Percentiles rank a stretch among this genome's conserved stretches.
phyloP scores from a whole-genome alignment of 1,140 invertebrate genomes.

The Eubasilissa regina region DNA sequence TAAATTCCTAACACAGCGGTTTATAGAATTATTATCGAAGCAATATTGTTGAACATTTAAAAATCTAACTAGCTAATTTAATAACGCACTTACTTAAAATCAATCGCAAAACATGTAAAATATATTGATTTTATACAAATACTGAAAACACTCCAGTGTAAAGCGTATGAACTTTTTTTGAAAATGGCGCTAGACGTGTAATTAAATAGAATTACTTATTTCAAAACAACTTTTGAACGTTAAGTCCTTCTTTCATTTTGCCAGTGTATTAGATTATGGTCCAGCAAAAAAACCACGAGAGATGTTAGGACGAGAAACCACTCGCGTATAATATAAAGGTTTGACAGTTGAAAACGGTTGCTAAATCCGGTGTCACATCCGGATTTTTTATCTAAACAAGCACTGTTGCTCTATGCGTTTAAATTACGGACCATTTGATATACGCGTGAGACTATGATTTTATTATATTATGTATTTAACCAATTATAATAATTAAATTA shows the following conservation, averaged over 20 bases:
- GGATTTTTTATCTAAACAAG: conserved; percentile 39
- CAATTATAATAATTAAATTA: conserved; percentile 25
- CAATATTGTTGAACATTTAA: too few relatives aligned
- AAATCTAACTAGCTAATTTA: too few relatives aligned
- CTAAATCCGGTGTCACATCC: conserved; percentile 35
- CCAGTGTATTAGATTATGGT: conserved; percentile 4
- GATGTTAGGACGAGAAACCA: conserved; percentile 26
- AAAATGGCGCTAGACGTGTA: not conserved
- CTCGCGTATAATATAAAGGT: not conserved
- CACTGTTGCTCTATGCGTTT: not conserved
- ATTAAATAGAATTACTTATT: too few relatives aligned
- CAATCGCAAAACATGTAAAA: too few relatives aligned
- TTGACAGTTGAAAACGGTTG: conserved; percentile 44
- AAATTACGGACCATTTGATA: conserved; percentile 10
- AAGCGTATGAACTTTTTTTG: not conserved
- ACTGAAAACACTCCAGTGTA: too few relatives aligned
- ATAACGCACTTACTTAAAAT: too few relatives aligned
- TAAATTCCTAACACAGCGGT: too few relatives aligned
- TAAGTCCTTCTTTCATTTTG: not conserved
- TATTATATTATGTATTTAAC: conserved; percentile 19
- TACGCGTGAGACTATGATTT: conserved; percentile 4
- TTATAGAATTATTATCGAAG: too few relatives aligned
- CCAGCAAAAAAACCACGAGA: not conserved
- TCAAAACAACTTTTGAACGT: not conserved
- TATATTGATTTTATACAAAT: too few relatives aligned